A percentile compares a stretch with the other conserved stretches of the same genome.
Evolutionary conservation across 2,888 invertebrate genomes (phyloP).

Genomic region (Harpalus rubripes): DNA sequence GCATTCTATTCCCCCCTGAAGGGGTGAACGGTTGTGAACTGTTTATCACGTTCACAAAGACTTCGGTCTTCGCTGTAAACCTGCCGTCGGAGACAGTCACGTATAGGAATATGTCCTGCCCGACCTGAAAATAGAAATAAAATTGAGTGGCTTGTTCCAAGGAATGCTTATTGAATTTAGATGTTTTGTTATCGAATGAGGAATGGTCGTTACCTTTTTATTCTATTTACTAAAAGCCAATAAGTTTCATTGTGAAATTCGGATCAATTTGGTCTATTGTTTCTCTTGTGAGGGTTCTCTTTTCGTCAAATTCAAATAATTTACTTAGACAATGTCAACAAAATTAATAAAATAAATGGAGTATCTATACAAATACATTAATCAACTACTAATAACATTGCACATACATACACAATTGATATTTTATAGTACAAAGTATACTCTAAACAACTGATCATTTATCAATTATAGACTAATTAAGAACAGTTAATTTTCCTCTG

Average conservation of each 20-base stretch:
- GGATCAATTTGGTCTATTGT: constrained; percentile 47
- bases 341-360: neutral
- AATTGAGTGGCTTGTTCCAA: constrained; percentile 51
- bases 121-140: constrained; percentile 79
- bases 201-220: constrained; percentile 18
- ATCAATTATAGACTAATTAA: neutral
- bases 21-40: constrained; percentile 74
- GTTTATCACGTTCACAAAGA: constrained; percentile 82
- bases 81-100: constrained; percentile 85
- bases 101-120: constrained; percentile 83
- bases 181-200: constrained; percentile 49
- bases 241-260: constrained; percentile 20
- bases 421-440: neutral
- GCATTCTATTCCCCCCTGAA: constrained; percentile 74
- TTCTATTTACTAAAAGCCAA: constrained; percentile 24
- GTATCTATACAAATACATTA: neutral
- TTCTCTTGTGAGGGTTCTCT: neutral
- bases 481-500: neutral
- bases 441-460: neutral
- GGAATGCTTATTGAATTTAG: constrained; percentile 22
- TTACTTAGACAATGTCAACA: neutral
- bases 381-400: neutral
- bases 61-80: constrained; percentile 83
- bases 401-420: neutral
- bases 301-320: neutral